Conservation (phyloP, 2,113 vertebrate genomes). For the Circaetus cinerascens region DNA sequence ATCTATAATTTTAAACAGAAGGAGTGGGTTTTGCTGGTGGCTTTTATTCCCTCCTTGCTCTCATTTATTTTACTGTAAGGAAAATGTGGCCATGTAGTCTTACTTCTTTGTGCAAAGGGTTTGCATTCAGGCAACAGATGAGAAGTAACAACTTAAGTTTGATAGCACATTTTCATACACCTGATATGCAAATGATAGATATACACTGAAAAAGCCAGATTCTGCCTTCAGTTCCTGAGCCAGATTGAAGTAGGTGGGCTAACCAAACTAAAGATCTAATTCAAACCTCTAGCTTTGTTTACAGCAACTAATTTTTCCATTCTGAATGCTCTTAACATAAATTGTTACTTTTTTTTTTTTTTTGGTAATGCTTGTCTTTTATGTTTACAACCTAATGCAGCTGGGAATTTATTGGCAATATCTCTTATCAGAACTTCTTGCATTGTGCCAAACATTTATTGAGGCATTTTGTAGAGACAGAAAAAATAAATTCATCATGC, state of each 20-base stretch:
- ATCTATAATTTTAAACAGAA: slow-evolving; percentile 71
- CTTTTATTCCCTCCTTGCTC: slow-evolving; percentile 30
- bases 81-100: neutral
- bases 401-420: slow-evolving; percentile 5
- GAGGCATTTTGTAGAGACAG: neutral
- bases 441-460: neutral
- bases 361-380: neutral
- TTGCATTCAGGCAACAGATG: neutral
- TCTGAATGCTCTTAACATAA: neutral
- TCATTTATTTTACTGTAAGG: slow-evolving; percentile 34
- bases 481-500: neutral
- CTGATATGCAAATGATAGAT: neutral
- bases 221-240: neutral
- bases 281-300: neutral
- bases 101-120: neutral
- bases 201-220: neutral
- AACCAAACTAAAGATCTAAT: neutral
- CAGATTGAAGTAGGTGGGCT: neutral
- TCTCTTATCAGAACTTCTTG: neutral
- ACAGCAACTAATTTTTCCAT: neutral
- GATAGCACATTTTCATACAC: neutral
- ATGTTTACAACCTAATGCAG: neutral
- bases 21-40: slow-evolving; percentile 52
- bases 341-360: neutral
- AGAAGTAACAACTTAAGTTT: neutral